phyloP scores from a whole-genome alignment of 1,140 invertebrate species.

The Manduca sexta region DNA sequence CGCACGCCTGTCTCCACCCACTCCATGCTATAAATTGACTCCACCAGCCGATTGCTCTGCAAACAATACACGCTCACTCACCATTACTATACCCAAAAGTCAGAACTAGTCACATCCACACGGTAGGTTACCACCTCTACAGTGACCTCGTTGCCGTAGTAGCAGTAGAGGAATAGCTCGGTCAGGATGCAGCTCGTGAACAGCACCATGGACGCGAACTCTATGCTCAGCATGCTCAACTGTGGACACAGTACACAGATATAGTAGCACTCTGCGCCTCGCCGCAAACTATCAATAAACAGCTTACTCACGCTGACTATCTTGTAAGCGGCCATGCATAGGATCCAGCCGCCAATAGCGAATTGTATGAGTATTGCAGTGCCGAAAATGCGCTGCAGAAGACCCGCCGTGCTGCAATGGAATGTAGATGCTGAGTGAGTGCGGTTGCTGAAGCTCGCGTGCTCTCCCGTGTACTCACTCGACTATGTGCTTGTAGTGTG shows the following conservation, averaged over 20 bases:
- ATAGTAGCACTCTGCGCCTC: too few species aligned
- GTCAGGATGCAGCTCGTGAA: slow-evolving; percentile 59
- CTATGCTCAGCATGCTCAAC: slow-evolving; percentile 45
- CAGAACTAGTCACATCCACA: neutral
- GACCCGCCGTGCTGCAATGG: slow-evolving; percentile 23
- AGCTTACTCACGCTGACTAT: slow-evolving; percentile 42
- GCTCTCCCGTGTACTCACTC: slow-evolving; percentile 15
- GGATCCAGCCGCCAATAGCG: slow-evolving; percentile 53
- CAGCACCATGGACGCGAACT: slow-evolving; percentile 56
- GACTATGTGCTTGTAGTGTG: slow-evolving; percentile 39
- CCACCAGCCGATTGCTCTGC: slow-evolving; percentile 36
- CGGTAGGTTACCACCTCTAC: slow-evolving; percentile 31
- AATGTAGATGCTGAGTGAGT: neutral
- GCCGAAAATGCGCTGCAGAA: slow-evolving; percentile 47
- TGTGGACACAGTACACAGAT: slow-evolving; percentile 10
- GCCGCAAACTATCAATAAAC: neutral
- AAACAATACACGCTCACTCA: neutral
- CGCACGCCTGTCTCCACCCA: slow-evolving; percentile 23
- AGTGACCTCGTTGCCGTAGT: slow-evolving; percentile 55
- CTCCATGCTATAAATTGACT: slow-evolving; percentile 38
- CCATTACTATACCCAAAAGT: neutral
- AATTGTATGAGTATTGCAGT: slow-evolving; percentile 49
- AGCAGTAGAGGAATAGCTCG: slow-evolving; percentile 61
- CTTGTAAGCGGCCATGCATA: slow-evolving; percentile 60
- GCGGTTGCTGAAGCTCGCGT: neutral